Evolutionary conservation across 2,888 invertebrate species (phyloP).

Genomic region (Ophraella communa): DNA sequence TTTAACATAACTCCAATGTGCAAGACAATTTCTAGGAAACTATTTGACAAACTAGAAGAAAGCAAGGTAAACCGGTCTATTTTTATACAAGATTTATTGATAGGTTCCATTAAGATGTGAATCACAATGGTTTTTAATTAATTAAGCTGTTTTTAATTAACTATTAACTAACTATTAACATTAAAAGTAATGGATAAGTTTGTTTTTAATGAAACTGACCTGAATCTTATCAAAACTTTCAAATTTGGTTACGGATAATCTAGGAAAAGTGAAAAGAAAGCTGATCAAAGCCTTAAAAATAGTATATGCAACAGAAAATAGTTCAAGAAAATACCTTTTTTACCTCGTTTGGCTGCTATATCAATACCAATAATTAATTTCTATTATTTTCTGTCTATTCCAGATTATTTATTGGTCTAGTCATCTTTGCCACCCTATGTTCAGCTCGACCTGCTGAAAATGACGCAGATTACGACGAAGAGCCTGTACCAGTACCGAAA

Average conservation of each 20-base stretch:
- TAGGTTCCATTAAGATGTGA: background rate
- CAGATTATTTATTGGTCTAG: slow-evolving; percentile 53
- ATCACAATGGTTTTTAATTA: background rate
- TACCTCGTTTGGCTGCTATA: no score
- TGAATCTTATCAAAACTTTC: background rate
- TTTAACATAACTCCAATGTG: no score
- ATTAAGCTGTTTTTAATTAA: no score
- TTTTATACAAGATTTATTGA: background rate
- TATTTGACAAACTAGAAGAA: background rate
- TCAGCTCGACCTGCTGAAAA: slow-evolving; percentile 56
- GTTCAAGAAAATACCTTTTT: no score
- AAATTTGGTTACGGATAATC: no score
- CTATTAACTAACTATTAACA: background rate
- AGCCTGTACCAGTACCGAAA: slow-evolving; percentile 53
- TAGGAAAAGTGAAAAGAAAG: no score
- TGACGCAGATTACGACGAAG: slow-evolving; percentile 52
- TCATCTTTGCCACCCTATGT: slow-evolving; percentile 49
- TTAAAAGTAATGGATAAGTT: background rate
- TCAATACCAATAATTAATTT: no score
- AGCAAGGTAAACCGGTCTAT: slow-evolving; percentile 1
- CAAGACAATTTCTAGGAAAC: background rate
- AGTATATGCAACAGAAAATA: no score
- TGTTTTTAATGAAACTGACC: background rate
- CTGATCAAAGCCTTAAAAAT: no score
- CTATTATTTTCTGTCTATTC: slow-evolving; percentile 28